phyloP scores from a whole-genome alignment of 2,113 vertebrate species.

The Paraplagusia blochii region DNA sequence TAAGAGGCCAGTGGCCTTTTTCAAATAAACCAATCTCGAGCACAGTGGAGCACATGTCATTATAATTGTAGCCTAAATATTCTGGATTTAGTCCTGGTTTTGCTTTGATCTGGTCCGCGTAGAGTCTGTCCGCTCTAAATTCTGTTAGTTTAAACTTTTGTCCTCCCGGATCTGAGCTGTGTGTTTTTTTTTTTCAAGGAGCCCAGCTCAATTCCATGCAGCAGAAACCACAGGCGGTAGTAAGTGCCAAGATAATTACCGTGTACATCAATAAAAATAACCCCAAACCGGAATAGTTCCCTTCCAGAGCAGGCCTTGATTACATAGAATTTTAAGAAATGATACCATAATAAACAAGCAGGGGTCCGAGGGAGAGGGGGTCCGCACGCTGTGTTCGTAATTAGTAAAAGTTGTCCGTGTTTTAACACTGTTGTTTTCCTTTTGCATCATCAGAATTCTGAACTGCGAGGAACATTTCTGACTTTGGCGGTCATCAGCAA shows the following conservation, averaged over 20 bases:
- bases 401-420: conserved; percentile 55
- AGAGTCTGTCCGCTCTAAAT: conserved; percentile 45
- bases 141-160: conserved; percentile 75
- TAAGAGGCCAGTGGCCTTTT: conserved; percentile 54
- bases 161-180: conserved; percentile 50
- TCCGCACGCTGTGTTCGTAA: conserved; percentile 58
- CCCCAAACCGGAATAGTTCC: conserved; percentile 71
- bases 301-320: conserved; percentile 68
- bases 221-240: conserved; percentile 75
- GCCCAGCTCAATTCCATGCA: conserved; percentile 61
- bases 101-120: conserved; percentile 60
- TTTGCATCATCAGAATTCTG: conserved; percentile 62
- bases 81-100: conserved; percentile 44
- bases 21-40: conserved; percentile 62
- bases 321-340: conserved; percentile 73
- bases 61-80: conserved; percentile 69
- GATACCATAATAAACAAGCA: conserved; percentile 65
- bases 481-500: conserved; percentile 5
- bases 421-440: conserved; percentile 55
- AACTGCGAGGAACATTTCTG: conserved; percentile 20
- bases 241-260: conserved; percentile 76
- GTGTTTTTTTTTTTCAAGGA: conserved; percentile 50
- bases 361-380: conserved; percentile 53
- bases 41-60: conserved; percentile 55
- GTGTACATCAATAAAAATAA: conserved; percentile 79